A percentile compares a stretch with the other conserved stretches of the same genome.
phyloP scores from a whole-genome alignment of 2,888 invertebrate genomes.

The Phoronis australis region DNA sequence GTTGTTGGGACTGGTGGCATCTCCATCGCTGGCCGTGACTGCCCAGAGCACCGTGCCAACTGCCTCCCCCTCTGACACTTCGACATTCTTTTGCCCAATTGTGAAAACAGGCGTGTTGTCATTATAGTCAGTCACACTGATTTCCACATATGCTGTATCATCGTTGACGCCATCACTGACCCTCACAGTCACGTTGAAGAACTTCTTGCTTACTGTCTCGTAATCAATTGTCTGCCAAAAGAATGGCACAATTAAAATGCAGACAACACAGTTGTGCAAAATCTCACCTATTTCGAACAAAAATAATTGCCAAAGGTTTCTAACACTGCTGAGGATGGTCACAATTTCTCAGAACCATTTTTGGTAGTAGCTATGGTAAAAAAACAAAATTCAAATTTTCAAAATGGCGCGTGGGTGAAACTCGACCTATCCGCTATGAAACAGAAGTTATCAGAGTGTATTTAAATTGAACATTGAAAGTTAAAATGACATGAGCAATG shows the following conservation, averaged over 20 bases:
- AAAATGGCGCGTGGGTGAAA: too few species aligned
- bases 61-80: constrained; percentile 71
- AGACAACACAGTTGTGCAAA: too few species aligned
- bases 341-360: too few species aligned
- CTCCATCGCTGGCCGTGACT: constrained; percentile 92
- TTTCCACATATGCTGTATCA: constrained; percentile 88
- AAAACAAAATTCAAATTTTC: too few species aligned
- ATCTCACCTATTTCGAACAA: too few species aligned
- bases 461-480: too few species aligned
- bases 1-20: constrained; percentile 74
- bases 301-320: too few species aligned
- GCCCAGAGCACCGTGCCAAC: constrained; percentile 86
- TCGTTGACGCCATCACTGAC: constrained; percentile 49
- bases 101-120: constrained; percentile 99
- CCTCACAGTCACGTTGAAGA: constrained; percentile 38
- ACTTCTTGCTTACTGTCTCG: constrained; percentile 28
- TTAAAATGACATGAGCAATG: too few species aligned
- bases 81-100: constrained; percentile 59
- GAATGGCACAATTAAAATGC: not conserved
- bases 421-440: too few species aligned
- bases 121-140: constrained; percentile 98
- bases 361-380: too few species aligned
- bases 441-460: too few species aligned
- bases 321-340: too few species aligned
- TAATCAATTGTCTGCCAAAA: constrained; percentile 40